These are phyloP conservation scores for Phorcus lineatus DNA, from an alignment of 2,888 invertebrate genomes.

Conservation along the genomic window DNA sequence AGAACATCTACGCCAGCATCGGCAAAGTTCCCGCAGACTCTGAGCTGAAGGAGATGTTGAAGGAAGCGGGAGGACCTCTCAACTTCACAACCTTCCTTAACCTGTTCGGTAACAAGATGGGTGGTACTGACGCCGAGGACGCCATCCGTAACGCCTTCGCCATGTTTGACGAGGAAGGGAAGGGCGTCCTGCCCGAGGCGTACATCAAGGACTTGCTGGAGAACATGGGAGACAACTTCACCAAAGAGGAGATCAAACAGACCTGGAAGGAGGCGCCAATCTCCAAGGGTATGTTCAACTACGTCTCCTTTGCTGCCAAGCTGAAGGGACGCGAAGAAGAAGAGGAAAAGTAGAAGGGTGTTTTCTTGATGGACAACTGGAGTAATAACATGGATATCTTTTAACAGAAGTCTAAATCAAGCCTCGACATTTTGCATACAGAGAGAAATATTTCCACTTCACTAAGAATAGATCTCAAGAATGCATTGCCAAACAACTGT, in stretches of 20 bases:
- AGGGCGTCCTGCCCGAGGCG: conserved; percentile 76
- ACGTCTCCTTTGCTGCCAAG: conserved; percentile 76
- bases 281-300: conserved; percentile 76
- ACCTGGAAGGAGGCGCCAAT: conserved; percentile 76
- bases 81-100: conserved; percentile 75
- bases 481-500: too few relatives aligned
- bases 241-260: conserved; percentile 73
- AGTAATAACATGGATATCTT: too few relatives aligned
- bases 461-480: too few relatives aligned
- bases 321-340: conserved; percentile 78
- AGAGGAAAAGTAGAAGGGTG: conserved; percentile 44
- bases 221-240: conserved; percentile 75
- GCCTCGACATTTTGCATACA: too few relatives aligned
- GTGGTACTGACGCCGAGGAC: conserved; percentile 77
- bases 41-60: conserved; percentile 71
- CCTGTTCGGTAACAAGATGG: conserved; percentile 74
- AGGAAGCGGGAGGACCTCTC: conserved; percentile 71
- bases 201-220: conserved; percentile 74
- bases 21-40: conserved; percentile 71
- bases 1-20: conserved; percentile 77
- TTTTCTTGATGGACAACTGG: too few relatives aligned
- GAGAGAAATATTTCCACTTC: too few relatives aligned
- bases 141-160: conserved; percentile 77
- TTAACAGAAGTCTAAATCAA: too few relatives aligned
- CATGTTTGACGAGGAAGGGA: conserved; percentile 77